Percentiles rank a stretch among this genome's conserved stretches.
These are phyloP conservation scores for Aethina tumida DNA, from an alignment of 1,140 invertebrate genomes.

Conservation along the genomic window DNA sequence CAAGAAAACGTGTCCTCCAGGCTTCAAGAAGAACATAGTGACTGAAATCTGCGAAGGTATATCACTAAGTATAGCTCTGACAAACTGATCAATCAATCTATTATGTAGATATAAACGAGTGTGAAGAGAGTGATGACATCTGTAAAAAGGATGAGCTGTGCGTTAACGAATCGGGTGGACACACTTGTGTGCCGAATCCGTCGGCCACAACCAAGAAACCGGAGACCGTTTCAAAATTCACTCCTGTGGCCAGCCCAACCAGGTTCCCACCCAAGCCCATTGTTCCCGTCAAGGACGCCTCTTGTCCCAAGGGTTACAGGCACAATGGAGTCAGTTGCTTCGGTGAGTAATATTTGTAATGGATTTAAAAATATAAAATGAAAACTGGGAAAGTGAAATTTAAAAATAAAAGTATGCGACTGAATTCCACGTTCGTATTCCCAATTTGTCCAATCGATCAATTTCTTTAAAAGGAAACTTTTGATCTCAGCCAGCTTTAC, in stretches of 20 bases:
- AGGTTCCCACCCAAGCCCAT: constrained; percentile 5
- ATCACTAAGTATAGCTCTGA: constrained; percentile 7
- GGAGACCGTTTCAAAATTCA: constrained; percentile 4
- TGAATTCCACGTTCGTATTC: too few species aligned
- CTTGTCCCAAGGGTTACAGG: constrained; percentile 28
- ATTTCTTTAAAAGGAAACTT: too few species aligned
- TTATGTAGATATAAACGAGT: constrained; percentile 66
- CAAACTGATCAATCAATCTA: constrained; percentile 12
- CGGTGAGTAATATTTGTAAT: constrained; percentile 17
- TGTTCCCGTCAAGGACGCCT: constrained; percentile 34
- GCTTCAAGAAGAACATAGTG: constrained; percentile 50
- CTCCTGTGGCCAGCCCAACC: constrained; percentile 3
- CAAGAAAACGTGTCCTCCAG: constrained; percentile 51
- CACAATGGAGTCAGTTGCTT: constrained; percentile 30
- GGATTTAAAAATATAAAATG: constrained; percentile 14
- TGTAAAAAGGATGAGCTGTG: constrained; percentile 56
- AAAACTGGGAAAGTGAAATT: too few species aligned
- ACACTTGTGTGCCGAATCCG: constrained; percentile 47
- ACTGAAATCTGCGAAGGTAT: constrained; percentile 43
- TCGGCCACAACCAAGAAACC: constrained; percentile 10
- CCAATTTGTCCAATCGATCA: too few species aligned
- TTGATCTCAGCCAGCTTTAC: too few species aligned
- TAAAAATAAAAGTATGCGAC: too few species aligned
- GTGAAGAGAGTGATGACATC: constrained; percentile 47
- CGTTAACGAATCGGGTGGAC: constrained; percentile 62